These are phyloP conservation scores for Pantherophis vulpinus DNA, from an alignment of 2,797 vertebrate genomes.

Conservation along the genomic window DNA sequence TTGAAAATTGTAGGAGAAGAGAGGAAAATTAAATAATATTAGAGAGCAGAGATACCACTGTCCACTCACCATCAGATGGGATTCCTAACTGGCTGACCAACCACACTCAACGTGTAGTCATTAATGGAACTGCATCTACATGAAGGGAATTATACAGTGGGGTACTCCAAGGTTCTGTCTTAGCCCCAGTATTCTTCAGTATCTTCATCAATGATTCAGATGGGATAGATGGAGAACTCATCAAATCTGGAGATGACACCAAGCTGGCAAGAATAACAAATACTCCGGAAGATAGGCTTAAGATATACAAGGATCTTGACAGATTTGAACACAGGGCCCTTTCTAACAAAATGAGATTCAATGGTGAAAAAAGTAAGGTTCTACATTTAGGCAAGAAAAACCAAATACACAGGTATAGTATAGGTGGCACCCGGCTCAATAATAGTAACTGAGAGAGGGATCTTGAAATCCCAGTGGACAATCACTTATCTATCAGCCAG, in stretches of 20 bases:
- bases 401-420: neutral
- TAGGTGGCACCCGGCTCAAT: too few species aligned
- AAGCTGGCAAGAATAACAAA: neutral
- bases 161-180: neutral
- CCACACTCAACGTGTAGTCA: neutral
- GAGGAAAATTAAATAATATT: neutral
- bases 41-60: neutral
- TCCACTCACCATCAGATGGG: neutral
- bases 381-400: neutral
- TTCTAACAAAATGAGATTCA: neutral
- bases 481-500: too few species aligned
- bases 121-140: neutral
- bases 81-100: neutral
- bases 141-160: neutral
- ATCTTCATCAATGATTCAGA: neutral
- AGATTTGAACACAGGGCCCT: neutral
- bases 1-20: neutral
- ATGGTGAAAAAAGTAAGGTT: neutral
- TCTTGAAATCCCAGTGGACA: too few species aligned
- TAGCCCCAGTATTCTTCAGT: neutral
- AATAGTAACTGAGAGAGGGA: too few species aligned
- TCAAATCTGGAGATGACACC: neutral
- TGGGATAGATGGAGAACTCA: neutral
- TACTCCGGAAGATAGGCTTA: neutral
- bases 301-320: neutral